Evolutionary conservation across 2,888 invertebrate species (phyloP).

Genomic region (Dexiosoma caninum): DNA sequence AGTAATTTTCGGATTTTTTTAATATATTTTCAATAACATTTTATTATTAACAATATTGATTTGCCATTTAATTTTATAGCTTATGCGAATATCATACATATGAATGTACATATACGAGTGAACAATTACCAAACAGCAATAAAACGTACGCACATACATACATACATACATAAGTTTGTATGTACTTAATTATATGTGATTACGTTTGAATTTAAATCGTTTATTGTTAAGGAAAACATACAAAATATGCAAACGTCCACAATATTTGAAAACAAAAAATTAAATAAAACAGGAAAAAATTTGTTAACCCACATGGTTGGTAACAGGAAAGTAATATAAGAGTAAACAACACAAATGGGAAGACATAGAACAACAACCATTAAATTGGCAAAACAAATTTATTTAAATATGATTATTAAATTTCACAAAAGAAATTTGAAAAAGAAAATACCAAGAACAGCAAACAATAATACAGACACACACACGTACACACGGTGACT

Average conservation of each 20-base stretch:
- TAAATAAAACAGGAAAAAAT: no score
- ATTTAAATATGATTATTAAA: conserved; percentile 43
- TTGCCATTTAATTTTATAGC: not conserved
- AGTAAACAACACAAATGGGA: not conserved
- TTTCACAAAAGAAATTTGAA: conserved; percentile 13
- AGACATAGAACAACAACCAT: conserved; percentile 19
- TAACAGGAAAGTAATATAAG: not conserved
- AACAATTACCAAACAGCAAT: no score
- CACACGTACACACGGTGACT: not conserved
- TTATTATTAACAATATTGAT: not conserved
- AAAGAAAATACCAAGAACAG: not conserved
- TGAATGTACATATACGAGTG: no score
- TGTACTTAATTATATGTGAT: not conserved
- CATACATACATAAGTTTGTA: not conserved
- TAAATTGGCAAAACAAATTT: conserved; percentile 47
- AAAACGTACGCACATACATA: no score
- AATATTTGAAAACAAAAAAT: not conserved
- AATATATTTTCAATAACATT: not conserved
- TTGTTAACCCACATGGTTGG: not conserved
- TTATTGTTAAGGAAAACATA: conserved; percentile 9
- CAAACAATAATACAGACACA: not conserved
- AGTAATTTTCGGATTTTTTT: no score
- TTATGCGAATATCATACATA: no score
- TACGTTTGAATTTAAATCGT: no score
- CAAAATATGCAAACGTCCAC: not conserved